These are phyloP conservation scores for Oceanodroma tethys DNA, from an alignment of 2,113 vertebrate genomes.

Conservation along the genomic window DNA sequence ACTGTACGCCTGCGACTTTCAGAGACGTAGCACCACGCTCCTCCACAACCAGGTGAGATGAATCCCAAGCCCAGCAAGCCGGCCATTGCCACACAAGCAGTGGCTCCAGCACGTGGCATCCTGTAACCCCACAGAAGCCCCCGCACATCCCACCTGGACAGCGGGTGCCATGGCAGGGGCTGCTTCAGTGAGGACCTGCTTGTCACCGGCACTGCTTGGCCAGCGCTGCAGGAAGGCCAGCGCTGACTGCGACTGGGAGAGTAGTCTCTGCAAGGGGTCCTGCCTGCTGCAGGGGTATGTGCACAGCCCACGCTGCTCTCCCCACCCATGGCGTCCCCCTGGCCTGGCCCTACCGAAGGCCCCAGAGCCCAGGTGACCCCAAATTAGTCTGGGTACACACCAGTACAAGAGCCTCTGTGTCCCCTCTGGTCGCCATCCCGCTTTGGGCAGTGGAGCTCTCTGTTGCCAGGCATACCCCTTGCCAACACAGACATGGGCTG, in stretches of 20 bases:
- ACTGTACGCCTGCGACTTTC: neutral
- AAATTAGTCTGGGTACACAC: neutral
- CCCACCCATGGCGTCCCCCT: rapidly evolving
- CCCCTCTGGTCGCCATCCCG: too few relatives aligned
- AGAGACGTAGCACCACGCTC: rapidly evolving
- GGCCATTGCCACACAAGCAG: neutral
- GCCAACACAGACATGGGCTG: neutral
- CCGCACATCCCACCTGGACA: neutral
- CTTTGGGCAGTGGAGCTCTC: neutral
- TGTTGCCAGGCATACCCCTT: neutral
- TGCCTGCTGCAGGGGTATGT: neutral
- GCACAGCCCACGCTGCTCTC: neutral
- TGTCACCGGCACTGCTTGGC: neutral
- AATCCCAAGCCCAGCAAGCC: neutral
- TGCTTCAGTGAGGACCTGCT: neutral
- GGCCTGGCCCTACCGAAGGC: neutral
- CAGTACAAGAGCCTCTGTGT: neutral
- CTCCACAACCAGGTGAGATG: neutral
- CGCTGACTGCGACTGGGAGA: rapidly evolving
- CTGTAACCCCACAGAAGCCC: neutral
- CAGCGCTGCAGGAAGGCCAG: neutral
- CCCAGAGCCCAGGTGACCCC: neutral
- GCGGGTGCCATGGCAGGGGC: neutral
- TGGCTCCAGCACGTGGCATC: rapidly evolving
- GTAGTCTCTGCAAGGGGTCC: neutral